Evolutionary conservation across 2,113 vertebrate genomes (phyloP).

Genomic region (Oncorhynchus kisutch): DNA sequence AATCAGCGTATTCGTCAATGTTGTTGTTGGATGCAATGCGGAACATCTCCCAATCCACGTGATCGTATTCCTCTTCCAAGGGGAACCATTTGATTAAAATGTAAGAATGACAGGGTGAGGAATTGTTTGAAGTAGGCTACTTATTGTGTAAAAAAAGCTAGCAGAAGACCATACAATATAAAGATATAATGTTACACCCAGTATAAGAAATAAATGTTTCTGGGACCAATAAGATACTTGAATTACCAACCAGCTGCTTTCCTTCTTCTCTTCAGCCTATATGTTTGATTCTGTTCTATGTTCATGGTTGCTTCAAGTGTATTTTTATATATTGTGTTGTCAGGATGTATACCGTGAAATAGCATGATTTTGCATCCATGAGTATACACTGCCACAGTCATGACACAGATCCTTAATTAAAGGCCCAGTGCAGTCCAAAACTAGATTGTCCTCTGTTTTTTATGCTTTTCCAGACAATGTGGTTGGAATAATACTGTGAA

Average conservation of each 20-base stretch:
- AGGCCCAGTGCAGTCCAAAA: no score
- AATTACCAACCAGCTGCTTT: slow-evolving; percentile 1
- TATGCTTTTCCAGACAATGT: no score
- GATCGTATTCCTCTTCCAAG: no score
- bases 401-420: slow-evolving; percentile 74
- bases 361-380: slow-evolving; percentile 17
- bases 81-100: slow-evolving; percentile 23
- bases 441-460: no score
- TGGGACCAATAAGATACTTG: no score
- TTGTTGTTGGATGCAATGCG: no score
- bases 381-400: slow-evolving; percentile 32
- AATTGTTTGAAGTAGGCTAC: no score
- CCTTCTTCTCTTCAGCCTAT: not conserved
- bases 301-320: not conserved
- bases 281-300: not conserved
- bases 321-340: slow-evolving; percentile 43
- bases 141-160: not conserved
- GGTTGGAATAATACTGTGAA: no score
- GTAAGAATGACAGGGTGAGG: not conserved
- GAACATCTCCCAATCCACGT: no score
- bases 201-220: not conserved
- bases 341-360: slow-evolving; percentile 44
- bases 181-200: not conserved
- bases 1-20: no score
- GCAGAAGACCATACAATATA: not conserved